Evolutionary conservation across 2,797 vertebrate genomes (phyloP), one percentile per base, ranked within the genome.

Genomic region (Enoplosus armatus): DNA sequence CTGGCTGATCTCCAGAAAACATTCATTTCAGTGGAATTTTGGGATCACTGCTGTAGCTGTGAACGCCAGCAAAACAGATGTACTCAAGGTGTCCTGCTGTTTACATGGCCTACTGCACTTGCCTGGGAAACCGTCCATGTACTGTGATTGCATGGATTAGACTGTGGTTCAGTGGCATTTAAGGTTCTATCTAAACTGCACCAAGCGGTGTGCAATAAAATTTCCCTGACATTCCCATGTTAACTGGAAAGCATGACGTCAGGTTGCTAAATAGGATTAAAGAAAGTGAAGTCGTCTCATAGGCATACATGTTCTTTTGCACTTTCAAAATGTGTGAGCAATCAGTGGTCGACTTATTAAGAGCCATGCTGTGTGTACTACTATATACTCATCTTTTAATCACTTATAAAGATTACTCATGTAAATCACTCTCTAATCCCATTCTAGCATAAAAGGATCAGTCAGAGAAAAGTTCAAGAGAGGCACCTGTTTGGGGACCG

Each of bases 101-200:
- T 85, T 82, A 79, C 73, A 84, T 31, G 83, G 83, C 83, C 82
- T 70, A 66, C 65, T 79, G 83, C 82, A 77, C 78, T 79, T 72
- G 77, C 70, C 81, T 62, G 80, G 83, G 76, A 87, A 87, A 53
- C 10, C 6, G 20, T 87, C 79, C 75, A 79, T 74, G 70, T 51
- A 39, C 73, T 51, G 72, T 15, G 61, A 82, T 63, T 83, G 68
- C 56, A 53, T 31, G 73, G 77, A 75, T 84, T 84, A 86, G 37
- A 53, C 51, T 48, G 51, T 18, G 54, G 37, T 48, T 77, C 77
- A 43, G 77, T 58, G 33, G 72, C 65, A 65, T 72, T 85, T 62
- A 63, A 37, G 39, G 80, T 68, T 53, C 51, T 16, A 11, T 48
- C 51, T 45, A 62, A 75, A 85, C 81, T 75, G 58, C 48, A 74